Conservation (phyloP, 2,113 vertebrate genomes). For the Xiphophorus hellerii region DNA sequence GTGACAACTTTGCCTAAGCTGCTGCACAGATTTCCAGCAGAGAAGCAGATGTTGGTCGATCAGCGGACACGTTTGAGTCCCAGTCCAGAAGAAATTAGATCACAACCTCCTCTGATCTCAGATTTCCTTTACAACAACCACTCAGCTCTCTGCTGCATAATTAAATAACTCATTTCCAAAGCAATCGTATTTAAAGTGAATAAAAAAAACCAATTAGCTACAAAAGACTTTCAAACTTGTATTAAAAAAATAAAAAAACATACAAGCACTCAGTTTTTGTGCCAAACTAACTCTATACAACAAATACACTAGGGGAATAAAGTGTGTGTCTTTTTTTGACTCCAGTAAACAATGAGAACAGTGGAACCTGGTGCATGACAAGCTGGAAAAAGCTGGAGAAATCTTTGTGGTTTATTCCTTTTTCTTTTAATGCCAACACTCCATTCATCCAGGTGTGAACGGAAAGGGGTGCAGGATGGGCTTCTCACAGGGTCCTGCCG, state of each 20-base stretch:
- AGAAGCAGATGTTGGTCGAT: conserved; percentile 19
- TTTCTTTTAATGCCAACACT: conserved; percentile 9
- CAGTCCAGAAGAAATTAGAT: conserved; percentile 18
- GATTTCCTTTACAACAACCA: conserved; percentile 20
- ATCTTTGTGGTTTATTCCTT: conserved; percentile 20
- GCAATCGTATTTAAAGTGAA: conserved; percentile 3
- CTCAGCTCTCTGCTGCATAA: conserved; percentile 12
- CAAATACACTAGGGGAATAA: not conserved
- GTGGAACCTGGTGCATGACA: not conserved
- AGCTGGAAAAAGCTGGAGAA: conserved; percentile 12
- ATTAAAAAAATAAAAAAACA: not conserved
- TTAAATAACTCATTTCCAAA: not conserved
- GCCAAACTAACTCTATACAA: conserved; percentile 8
- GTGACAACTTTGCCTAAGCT: not conserved
- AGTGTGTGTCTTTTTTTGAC: conserved; percentile 12
- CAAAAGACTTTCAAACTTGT: conserved; percentile 24
- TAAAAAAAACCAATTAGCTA: conserved; percentile 18
- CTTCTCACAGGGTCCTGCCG: not conserved
- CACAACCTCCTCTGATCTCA: not conserved
- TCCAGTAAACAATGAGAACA: conserved; percentile 12
- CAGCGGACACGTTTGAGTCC: conserved; percentile 14
- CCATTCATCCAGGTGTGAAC: conserved; percentile 12
- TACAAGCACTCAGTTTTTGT: not conserved
- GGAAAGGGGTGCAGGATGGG: not conserved
- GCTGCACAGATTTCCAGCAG: conserved; percentile 6